Evolutionary conservation across 2,888 invertebrate genomes (phyloP).

Genomic region (Pristionchus japonicus): DNA sequence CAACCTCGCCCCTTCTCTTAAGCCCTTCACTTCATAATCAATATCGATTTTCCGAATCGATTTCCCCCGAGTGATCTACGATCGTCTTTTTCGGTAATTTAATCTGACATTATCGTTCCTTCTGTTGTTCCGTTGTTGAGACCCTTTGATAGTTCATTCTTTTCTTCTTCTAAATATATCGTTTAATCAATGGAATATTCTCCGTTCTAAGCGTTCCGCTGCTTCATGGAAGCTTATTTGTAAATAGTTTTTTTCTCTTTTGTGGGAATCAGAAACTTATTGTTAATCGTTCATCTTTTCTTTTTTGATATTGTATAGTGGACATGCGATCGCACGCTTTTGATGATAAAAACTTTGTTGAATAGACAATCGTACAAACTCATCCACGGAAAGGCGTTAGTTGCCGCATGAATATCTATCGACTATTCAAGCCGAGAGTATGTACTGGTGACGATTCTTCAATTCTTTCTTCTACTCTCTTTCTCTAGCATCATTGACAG

Average conservation of each 20-base stretch:
- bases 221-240: neutral
- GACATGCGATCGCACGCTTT: too few species aligned
- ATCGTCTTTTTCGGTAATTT: slow-evolving; percentile 27
- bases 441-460: neutral
- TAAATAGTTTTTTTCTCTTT: neutral
- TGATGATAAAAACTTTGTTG: neutral
- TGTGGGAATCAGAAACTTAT: neutral
- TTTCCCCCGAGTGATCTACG: slow-evolving; percentile 32
- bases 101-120: neutral
- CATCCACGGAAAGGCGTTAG: neutral
- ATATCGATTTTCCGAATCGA: neutral
- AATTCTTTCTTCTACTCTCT: neutral
- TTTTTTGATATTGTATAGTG: slow-evolving; percentile 12
- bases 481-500: neutral
- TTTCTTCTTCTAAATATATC: neutral
- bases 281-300: neutral
- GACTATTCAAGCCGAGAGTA: neutral
- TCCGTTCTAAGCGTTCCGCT: neutral
- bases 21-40: neutral
- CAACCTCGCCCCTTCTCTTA: neutral
- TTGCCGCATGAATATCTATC: neutral
- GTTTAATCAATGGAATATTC: neutral
- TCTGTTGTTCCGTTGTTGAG: slow-evolving; percentile 27
- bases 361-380: neutral
- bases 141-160: slow-evolving; percentile 3